Conservation (phyloP, 2,113 vertebrate species). For the Peromyscus maniculatus region DNA sequence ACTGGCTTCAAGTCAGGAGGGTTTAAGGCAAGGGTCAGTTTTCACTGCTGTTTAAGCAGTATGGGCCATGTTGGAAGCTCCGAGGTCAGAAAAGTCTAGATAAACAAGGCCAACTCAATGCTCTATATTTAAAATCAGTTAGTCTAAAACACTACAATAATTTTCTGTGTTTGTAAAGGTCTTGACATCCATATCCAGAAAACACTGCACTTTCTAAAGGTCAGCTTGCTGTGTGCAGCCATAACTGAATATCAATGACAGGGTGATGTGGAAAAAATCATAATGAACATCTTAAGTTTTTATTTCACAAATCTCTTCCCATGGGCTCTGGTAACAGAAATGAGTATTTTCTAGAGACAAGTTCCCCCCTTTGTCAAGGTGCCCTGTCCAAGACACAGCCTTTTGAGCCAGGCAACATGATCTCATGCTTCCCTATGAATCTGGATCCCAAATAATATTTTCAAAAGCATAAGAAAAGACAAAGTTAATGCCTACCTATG, state of each 20-base stretch:
- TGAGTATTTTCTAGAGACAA: neutral
- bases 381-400: neutral
- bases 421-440: neutral
- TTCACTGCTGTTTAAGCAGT: neutral
- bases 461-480: neutral
- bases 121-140: neutral
- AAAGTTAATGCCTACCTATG: neutral
- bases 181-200: constrained; percentile 47
- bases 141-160: neutral
- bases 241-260: constrained; percentile 34
- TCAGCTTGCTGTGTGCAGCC: neutral
- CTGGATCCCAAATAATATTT: neutral
- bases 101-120: constrained; percentile 25
- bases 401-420: neutral
- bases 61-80: neutral
- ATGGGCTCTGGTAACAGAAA: constrained; percentile 34
- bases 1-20: neutral
- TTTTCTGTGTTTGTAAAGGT: neutral
- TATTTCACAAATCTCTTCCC: constrained; percentile 36
- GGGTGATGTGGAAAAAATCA: constrained; percentile 3
- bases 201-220: constrained; percentile 35
- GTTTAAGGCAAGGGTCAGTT: constrained; percentile 28
- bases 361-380: neutral
- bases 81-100: neutral
- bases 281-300: constrained; percentile 18